A percentile compares a stretch with the other conserved stretches of the same genome.
Evolutionary conservation across 2,113 vertebrate genomes (phyloP).

Genomic region (Catharus fuscescens): DNA sequence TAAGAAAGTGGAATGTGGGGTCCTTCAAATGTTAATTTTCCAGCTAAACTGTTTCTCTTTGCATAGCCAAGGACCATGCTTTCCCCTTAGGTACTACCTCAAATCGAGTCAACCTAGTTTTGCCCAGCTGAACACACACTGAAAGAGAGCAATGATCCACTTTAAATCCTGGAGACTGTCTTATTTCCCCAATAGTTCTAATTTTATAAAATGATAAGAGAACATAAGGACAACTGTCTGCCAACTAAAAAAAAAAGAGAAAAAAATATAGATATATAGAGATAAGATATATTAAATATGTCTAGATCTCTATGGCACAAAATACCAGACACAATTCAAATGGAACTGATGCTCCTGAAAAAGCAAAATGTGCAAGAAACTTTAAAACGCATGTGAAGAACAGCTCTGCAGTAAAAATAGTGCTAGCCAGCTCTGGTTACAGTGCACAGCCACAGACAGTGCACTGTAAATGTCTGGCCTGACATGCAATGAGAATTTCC

Average conservation of each 20-base stretch:
- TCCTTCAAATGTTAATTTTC: neutral
- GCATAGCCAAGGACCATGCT: neutral
- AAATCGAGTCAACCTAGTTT: neutral
- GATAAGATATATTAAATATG: neutral
- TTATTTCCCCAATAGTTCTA: neutral
- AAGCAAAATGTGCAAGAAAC: neutral
- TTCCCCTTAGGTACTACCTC: neutral
- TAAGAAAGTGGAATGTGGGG: neutral
- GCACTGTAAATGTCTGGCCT: neutral
- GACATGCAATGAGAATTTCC: neutral
- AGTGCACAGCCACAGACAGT: neutral
- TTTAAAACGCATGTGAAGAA: neutral
- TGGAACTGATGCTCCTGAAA: neutral
- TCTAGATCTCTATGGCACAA: neutral
- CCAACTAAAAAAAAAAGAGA: neutral
- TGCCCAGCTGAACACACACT: neutral
- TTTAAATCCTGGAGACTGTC: neutral
- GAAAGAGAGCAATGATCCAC: neutral
- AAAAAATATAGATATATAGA: neutral
- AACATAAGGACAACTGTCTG: neutral
- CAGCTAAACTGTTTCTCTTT: neutral
- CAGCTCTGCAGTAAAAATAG: neutral
- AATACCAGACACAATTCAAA: neutral
- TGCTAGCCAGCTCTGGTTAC: conserved; percentile 1
- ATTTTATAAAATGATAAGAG: neutral